Evolutionary conservation across 2,888 invertebrate species (phyloP).

Genomic region (Heliconius sara): DNA sequence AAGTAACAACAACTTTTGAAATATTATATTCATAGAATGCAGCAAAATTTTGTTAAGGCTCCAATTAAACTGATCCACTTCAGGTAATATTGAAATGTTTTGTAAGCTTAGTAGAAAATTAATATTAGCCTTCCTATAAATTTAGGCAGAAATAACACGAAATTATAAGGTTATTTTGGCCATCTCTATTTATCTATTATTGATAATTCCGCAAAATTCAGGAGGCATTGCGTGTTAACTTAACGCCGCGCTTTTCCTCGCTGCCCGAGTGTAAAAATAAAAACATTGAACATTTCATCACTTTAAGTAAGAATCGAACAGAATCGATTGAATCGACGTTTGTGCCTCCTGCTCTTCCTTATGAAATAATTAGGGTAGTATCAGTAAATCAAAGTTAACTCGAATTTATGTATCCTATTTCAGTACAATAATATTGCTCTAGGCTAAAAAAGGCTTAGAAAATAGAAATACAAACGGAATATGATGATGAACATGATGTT

Average conservation of each 20-base stretch:
- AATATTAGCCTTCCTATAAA: background rate
- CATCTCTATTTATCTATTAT: background rate
- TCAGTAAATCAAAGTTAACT: too few species aligned
- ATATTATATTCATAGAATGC: background rate
- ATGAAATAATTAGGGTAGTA: too few species aligned
- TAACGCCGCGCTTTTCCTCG: too few species aligned
- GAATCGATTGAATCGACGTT: too few species aligned
- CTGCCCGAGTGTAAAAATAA: too few species aligned
- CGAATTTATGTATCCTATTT: background rate
- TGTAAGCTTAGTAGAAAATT: background rate
- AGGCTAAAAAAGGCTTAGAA: background rate
- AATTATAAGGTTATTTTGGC: background rate
- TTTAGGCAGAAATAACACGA: background rate
- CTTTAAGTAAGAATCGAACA: too few species aligned
- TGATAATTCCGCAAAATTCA: too few species aligned
- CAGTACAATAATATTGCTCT: too few species aligned
- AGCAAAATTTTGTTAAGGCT: background rate
- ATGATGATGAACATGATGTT: background rate
- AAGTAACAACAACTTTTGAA: background rate
- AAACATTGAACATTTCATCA: too few species aligned
- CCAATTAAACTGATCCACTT: background rate
- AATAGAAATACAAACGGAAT: background rate
- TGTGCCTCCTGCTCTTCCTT: too few species aligned
- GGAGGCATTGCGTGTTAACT: too few species aligned
- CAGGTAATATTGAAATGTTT: background rate